A percentile compares a stretch with the other conserved stretches of the same genome.
Evolutionary conservation across 2,113 vertebrate genomes (phyloP).

Genomic region (Ctenomys sociabilis): DNA sequence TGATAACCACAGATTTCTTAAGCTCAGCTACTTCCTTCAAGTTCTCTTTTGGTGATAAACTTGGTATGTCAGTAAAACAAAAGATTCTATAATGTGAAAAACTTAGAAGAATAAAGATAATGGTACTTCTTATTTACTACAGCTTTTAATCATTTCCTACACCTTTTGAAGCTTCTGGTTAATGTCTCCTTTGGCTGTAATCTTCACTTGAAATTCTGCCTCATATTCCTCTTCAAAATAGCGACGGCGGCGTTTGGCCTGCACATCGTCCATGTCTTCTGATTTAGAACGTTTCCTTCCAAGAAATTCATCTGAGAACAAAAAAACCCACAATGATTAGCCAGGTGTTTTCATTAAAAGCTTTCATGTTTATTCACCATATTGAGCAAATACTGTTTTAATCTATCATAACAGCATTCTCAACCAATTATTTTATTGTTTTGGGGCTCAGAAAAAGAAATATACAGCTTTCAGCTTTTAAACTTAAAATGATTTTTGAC

Average conservation of each 20-base stretch:
- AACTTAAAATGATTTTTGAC: slow-evolving; percentile 35
- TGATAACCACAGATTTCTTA: background rate
- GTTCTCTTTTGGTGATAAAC: slow-evolving; percentile 28
- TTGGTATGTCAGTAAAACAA: slow-evolving; percentile 7
- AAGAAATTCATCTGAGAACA: slow-evolving; percentile 84
- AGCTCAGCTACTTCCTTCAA: slow-evolving; percentile 27
- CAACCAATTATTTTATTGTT: background rate
- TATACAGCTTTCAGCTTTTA: background rate
- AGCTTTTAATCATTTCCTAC: slow-evolving; percentile 45
- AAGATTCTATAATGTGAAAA: background rate
- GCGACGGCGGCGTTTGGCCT: slow-evolving; percentile 87
- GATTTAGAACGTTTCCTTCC: slow-evolving; percentile 90
- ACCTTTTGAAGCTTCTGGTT: slow-evolving; percentile 96
- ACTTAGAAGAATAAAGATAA: background rate
- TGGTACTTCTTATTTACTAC: slow-evolving; percentile 7
- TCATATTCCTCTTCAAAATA: slow-evolving; percentile 90
- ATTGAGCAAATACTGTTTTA: slow-evolving; percentile 1
- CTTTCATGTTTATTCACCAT: background rate
- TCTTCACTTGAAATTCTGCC: slow-evolving; percentile 96
- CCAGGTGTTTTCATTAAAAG: slow-evolving; percentile 10
- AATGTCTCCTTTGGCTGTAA: slow-evolving; percentile 92
- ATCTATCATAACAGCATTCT: background rate
- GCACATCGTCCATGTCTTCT: slow-evolving; percentile 88
- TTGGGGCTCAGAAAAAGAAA: slow-evolving; percentile 14
- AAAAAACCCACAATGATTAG: background rate